Percentiles rank a stretch among this genome's conserved stretches.
These are phyloP conservation scores for Phylloscopus trochiloides DNA, from an alignment of 2,113 vertebrate genomes.

Conservation along the genomic window DNA sequence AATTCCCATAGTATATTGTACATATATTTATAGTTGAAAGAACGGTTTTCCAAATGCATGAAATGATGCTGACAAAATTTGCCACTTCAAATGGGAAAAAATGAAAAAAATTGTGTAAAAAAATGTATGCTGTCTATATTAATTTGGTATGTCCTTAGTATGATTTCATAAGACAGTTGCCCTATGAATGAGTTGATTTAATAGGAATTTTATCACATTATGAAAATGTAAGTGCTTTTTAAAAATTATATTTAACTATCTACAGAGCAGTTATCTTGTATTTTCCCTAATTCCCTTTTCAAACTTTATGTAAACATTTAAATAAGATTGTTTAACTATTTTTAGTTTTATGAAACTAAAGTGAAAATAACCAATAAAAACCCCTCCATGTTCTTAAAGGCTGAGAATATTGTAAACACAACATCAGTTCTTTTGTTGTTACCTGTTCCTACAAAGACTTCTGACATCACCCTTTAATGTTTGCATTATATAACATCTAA, in stretches of 20 bases:
- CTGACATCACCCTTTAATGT: constrained; percentile 17
- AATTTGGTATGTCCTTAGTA: background rate
- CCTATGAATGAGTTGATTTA: background rate
- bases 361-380: background rate
- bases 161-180: background rate
- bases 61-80: background rate
- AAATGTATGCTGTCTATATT: background rate
- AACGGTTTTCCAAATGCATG: background rate
- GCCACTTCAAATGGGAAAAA: background rate
- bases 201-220: background rate
- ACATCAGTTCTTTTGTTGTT: constrained; percentile 17
- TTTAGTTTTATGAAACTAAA: background rate
- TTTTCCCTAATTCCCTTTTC: background rate
- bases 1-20: background rate
- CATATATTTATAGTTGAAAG: background rate
- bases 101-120: background rate
- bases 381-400: background rate
- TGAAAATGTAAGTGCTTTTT: background rate
- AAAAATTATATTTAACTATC: background rate
- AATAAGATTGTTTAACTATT: background rate
- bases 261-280: background rate
- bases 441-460: constrained; percentile 32
- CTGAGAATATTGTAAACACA: background rate
- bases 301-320: background rate
- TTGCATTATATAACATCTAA: background rate